Base-by-base conservation (phyloP, 2,113 vertebrate species). In the Columba livia region DNA sequence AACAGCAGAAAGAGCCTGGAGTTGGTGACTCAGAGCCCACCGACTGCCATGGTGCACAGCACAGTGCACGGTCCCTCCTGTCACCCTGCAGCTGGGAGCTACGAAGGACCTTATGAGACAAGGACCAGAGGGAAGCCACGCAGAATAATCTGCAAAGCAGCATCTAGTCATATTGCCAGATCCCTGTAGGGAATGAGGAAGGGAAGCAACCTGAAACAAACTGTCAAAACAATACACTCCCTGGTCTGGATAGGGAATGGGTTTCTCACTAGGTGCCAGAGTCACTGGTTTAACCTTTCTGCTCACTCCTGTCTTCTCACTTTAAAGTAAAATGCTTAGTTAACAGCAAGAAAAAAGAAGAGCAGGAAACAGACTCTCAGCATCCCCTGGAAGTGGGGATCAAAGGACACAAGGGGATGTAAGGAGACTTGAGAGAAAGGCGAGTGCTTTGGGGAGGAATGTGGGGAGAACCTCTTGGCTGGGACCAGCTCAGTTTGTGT, bases 201-300 rank as follows among this genome's bases (percentile, higher is more conserved):
- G 60, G 60, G 42, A 90, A 85, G 48, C n/a, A 90, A 92, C 60
- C 89, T 80, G 89, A 89, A 94, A 84, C 15, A 14, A 88, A 7
- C 83, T 93, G 83, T 84, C 90, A 93, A 90, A 94, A 70, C 91
- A 88, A 79, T 67, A 28, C 34, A n/a, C 32, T 90, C 54, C 71
- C 62, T 3, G 0, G 44, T 29, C 64, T 20, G 51, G 65, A 56
- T 11, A 10, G 34, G 75, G 82, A 90, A 70, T 36, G 47, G 62
- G 64, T 83, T 88, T 85, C 72, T 86, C 83, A 23, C 58, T 79
- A 26, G 57, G 75, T 70, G 47, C 58, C 48, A 13, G 65, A 78
- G 78, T 77, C 74, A 70, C 71, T 70, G 50, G 24, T 85, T 92
- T 94, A 85, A 91, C 84, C 81, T 91, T 89, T 82, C 91, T 61